Percentiles rank a stretch among this genome's conserved stretches.
phyloP scores from a whole-genome alignment of 2,797 vertebrate genomes.

The Lagodon rhomboides region DNA sequence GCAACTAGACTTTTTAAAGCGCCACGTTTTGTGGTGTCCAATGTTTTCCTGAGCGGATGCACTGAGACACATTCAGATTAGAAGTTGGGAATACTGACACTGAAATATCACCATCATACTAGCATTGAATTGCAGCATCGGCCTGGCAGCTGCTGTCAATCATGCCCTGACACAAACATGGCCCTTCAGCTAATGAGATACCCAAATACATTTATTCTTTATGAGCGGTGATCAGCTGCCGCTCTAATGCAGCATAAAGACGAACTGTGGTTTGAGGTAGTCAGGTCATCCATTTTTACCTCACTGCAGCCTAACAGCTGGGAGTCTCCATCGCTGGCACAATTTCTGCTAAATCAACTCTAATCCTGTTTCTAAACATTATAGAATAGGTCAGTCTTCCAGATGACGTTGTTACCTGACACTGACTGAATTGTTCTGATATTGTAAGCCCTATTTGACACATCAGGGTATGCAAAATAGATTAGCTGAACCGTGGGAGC shows the following conservation, averaged over 20 bases:
- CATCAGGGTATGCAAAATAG: constrained; percentile 27
- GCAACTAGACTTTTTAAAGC: too few relatives aligned
- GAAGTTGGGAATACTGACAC: too few relatives aligned
- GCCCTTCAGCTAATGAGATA: not conserved
- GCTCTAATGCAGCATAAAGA: too few relatives aligned
- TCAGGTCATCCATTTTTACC: not conserved
- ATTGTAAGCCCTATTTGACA: constrained; percentile 20
- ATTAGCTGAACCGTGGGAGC: constrained; percentile 35
- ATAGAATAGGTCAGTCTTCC: not conserved
- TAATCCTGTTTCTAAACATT: not conserved
- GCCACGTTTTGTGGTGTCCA: too few relatives aligned
- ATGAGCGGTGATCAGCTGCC: too few relatives aligned
- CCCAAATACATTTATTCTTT: too few relatives aligned
- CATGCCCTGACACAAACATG: not conserved
- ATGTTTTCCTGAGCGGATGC: too few relatives aligned
- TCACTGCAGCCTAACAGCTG: not conserved
- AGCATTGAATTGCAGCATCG: too few relatives aligned
- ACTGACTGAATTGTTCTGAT: constrained; percentile 22
- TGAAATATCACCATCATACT: too few relatives aligned
- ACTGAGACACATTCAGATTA: too few relatives aligned
- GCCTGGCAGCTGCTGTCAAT: not conserved
- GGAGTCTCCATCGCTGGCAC: not conserved
- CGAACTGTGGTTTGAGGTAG: too few relatives aligned
- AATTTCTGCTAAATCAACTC: not conserved
- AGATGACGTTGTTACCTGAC: constrained; percentile 14